Evolutionary conservation across 2,888 invertebrate genomes (phyloP).

Genomic region (Melipona bicolor): DNA sequence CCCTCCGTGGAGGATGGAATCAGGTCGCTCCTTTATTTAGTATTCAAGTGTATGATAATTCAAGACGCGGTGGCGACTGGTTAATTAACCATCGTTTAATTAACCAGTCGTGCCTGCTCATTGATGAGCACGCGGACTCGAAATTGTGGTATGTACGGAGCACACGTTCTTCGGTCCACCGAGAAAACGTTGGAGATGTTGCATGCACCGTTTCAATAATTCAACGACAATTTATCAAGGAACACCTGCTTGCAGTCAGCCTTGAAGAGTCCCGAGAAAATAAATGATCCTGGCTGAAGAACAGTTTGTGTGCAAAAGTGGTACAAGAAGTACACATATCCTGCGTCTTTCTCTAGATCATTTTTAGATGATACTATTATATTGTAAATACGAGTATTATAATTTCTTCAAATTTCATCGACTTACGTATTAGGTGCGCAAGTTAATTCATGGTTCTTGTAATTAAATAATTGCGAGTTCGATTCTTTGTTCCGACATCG

Average conservation of each 20-base stretch:
- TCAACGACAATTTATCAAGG: slow-evolving; percentile 51
- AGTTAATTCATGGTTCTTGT: no score
- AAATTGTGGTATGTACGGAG: not conserved
- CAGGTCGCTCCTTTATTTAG: slow-evolving; percentile 4
- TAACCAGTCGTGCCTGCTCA: slow-evolving; percentile 16
- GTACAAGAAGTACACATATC: not conserved
- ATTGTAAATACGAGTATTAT: no score
- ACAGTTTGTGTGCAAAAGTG: not conserved
- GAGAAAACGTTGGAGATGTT: not conserved
- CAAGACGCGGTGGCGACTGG: not conserved
- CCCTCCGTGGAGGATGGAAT: not conserved
- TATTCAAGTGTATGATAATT: slow-evolving; percentile 31
- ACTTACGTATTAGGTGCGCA: no score
- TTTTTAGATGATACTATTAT: no score
- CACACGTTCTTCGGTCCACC: no score
- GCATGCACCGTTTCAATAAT: slow-evolving; percentile 48
- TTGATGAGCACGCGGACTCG: not conserved
- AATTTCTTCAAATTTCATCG: no score
- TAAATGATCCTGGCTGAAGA: slow-evolving; percentile 28
- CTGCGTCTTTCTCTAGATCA: no score
- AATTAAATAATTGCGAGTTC: no score
- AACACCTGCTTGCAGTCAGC: slow-evolving; percentile 40
- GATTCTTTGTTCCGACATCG: no score
- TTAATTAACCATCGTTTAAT: slow-evolving; percentile 16
- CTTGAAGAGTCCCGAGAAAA: slow-evolving; percentile 20